Evolutionary conservation across 2,797 vertebrate species (phyloP).

Genomic region (Paramormyrops hopkinsi): DNA sequence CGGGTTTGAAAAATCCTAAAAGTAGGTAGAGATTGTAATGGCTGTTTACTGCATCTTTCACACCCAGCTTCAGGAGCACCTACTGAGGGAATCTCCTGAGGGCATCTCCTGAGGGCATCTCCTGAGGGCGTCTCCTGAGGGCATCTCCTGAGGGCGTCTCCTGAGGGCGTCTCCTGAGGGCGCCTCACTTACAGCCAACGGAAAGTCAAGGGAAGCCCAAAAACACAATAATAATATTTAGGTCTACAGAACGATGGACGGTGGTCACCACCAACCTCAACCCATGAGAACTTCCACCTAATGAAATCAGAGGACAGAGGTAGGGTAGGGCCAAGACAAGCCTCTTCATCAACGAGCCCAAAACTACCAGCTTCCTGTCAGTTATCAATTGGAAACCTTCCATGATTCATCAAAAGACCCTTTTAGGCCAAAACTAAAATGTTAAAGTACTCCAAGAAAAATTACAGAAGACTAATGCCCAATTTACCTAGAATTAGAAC

Average conservation of each 20-base stretch:
- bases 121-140: background rate
- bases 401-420: background rate
- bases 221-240: background rate
- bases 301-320: background rate
- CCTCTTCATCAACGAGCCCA: background rate
- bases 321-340: background rate
- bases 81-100: background rate
- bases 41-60: background rate
- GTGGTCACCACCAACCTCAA: background rate
- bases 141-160: background rate
- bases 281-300: background rate
- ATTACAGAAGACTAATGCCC: background rate
- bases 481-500: background rate
- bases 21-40: background rate
- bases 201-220: background rate
- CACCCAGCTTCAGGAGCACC: background rate
- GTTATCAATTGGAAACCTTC: background rate
- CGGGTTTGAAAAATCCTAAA: background rate
- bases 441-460: background rate
- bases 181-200: background rate
- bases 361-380: background rate
- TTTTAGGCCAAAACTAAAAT: background rate
- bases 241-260: background rate
- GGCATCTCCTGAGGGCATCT: background rate
- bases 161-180: background rate